Evolutionary conservation across 2,797 vertebrate species (phyloP).

Genomic region (Pteropus rufus): DNA sequence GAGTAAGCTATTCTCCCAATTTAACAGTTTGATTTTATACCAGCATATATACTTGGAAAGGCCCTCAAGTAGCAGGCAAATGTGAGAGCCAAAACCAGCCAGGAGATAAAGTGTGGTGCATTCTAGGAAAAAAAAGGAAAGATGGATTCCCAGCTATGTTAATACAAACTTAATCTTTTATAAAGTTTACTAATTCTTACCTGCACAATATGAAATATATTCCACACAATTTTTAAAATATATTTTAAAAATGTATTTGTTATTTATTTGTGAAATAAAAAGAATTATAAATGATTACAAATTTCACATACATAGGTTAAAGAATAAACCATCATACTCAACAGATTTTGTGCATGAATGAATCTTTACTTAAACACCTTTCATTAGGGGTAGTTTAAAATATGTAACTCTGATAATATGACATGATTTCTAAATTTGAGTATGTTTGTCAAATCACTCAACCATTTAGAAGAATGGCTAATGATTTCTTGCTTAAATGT

Average conservation of each 20-base stretch:
- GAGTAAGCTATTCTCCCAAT: not conserved
- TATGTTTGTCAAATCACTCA: not conserved
- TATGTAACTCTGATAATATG: slow-evolving; percentile 26
- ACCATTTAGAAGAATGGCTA: not conserved
- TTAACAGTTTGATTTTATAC: not conserved
- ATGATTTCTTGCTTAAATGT: slow-evolving; percentile 17
- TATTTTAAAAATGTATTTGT: too few relatives aligned
- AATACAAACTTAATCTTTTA: not conserved
- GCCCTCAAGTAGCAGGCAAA: not conserved
- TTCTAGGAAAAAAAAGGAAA: not conserved
- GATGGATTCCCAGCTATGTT: not conserved
- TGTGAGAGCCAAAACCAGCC: not conserved
- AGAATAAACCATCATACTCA: not conserved
- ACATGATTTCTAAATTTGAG: not conserved
- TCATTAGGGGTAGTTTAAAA: not conserved
- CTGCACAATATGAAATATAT: not conserved
- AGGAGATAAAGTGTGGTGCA: not conserved
- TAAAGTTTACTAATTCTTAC: not conserved
- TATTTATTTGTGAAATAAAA: not conserved
- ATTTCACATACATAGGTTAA: not conserved
- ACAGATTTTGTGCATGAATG: not conserved
- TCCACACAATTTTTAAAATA: not conserved
- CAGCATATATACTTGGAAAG: not conserved
- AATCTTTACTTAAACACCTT: slow-evolving; percentile 12
- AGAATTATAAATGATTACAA: not conserved